A percentile compares a stretch with the other conserved stretches of the same genome.
Evolutionary conservation across 2,797 vertebrate species (phyloP).

Genomic region (Carduelis carduelis): DNA sequence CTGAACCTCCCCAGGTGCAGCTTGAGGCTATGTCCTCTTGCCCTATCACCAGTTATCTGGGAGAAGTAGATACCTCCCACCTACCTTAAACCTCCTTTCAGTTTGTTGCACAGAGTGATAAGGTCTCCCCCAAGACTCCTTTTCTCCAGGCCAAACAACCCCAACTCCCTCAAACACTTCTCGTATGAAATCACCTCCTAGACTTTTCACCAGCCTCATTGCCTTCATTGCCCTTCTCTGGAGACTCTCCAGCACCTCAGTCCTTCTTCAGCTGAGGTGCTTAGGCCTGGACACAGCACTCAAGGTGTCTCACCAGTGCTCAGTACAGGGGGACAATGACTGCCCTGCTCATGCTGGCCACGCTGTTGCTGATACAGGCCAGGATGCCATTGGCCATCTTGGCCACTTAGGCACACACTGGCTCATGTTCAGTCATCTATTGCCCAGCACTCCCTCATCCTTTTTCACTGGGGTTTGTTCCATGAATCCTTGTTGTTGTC

Average conservation of each 20-base stretch:
- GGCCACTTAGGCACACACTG: neutral
- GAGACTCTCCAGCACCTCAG: neutral
- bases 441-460: neutral
- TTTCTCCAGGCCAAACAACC: neutral
- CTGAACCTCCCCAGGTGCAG: neutral
- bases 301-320: neutral
- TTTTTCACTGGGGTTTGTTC: neutral
- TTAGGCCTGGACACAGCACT: too few species aligned
- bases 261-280: fast-evolving
- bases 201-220: neutral
- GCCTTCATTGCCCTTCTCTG: neutral
- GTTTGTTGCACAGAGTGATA: neutral
- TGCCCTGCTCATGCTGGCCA: neutral
- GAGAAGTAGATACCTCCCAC: neutral
- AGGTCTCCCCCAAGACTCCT: neutral
- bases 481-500: neutral
- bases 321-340: neutral
- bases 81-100: neutral
- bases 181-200: neutral
- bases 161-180: neutral
- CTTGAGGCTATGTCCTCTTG: neutral
- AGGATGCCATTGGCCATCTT: neutral
- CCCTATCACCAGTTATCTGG: neutral
- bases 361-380: neutral
- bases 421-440: neutral